A percentile compares a stretch with the other conserved stretches of the same genome.
Conservation (phyloP, 2,797 vertebrate species). For the Bryconaethiops microstoma region DNA sequence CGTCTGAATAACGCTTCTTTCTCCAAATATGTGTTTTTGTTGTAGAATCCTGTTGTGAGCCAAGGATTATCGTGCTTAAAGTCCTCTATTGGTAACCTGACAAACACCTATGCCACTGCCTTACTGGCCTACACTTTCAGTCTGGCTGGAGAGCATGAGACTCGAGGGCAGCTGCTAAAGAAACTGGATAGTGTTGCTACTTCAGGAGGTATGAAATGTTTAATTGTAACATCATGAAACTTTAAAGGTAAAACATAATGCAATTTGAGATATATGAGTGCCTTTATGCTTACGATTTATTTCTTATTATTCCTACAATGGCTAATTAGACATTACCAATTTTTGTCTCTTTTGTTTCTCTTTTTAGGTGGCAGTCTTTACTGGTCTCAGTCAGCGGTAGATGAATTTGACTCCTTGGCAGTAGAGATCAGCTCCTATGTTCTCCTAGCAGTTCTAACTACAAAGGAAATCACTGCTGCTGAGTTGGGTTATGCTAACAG, state of each 20-base stretch:
- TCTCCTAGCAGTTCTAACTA: slow-evolving; percentile 76
- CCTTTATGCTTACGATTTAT: no score
- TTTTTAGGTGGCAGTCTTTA: slow-evolving; percentile 65
- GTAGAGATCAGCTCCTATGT: slow-evolving; percentile 85
- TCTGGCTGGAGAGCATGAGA: slow-evolving; percentile 75
- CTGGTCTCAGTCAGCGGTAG: slow-evolving; percentile 77
- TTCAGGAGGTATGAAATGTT: slow-evolving; percentile 57
- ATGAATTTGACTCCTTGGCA: slow-evolving; percentile 70
- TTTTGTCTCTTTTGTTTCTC: background rate
- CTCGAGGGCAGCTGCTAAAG: slow-evolving; percentile 63
- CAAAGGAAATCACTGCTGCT: slow-evolving; percentile 57
- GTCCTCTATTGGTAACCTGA: slow-evolving; percentile 53
- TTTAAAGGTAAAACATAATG: no score
- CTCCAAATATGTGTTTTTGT: background rate
- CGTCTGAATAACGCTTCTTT: background rate
- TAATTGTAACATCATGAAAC: no score
- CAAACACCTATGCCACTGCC: slow-evolving; percentile 75
- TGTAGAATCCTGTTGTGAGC: slow-evolving; percentile 68
- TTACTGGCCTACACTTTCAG: slow-evolving; percentile 83
- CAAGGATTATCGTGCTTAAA: slow-evolving; percentile 75
- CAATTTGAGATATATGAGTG: no score
- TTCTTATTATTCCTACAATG: no score
- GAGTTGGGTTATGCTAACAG: slow-evolving; percentile 71
- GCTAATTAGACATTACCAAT: background rate
- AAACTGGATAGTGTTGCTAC: slow-evolving; percentile 63